phyloP scores from a whole-genome alignment of 2,113 vertebrate genomes.

The Anser brachyrhynchus region DNA sequence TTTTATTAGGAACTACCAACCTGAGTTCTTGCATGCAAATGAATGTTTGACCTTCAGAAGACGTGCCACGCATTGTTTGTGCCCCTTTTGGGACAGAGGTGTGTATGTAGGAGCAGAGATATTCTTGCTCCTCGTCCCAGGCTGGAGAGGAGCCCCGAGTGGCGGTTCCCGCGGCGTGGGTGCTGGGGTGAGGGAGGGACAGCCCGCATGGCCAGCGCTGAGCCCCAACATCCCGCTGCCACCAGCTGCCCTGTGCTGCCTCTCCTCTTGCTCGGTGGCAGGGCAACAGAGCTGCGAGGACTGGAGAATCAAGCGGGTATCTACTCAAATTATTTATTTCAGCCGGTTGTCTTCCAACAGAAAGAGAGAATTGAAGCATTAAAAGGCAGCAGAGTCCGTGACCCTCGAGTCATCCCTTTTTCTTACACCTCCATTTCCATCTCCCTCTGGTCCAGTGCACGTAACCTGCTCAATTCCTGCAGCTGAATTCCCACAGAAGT shows the following conservation, averaged over 20 bases:
- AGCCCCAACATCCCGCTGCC: accelerated
- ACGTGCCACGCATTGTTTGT: accelerated
- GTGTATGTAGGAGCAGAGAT: background rate
- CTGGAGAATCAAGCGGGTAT: background rate
- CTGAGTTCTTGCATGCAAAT: background rate
- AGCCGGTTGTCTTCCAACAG: background rate
- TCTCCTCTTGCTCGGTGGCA: accelerated
- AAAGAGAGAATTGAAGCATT: accelerated
- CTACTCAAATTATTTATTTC: background rate
- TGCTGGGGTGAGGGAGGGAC: background rate
- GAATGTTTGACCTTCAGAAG: background rate
- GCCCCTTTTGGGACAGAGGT: background rate
- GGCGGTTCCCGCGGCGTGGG: background rate
- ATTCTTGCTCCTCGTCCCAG: background rate
- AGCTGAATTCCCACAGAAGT: accelerated
- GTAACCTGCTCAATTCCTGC: accelerated
- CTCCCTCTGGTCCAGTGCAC: background rate
- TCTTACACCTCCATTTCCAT: accelerated
- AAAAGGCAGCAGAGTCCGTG: background rate
- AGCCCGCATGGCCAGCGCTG: background rate
- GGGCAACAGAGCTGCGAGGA: background rate
- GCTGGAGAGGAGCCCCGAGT: background rate
- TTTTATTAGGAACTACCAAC: background rate
- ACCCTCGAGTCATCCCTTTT: background rate
- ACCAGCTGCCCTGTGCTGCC: background rate